Conservation (phyloP, 2,113 vertebrate genomes). For the cattle (Bos taurus) region ARS-UCD2.0 NC_037329.1:76201501-76202000, state of each 20-base stretch:
- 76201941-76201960: background rate
- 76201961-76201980: background rate
- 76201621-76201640: background rate
- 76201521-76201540: conserved; percentile 64
- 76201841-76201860: background rate
- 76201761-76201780: background rate
- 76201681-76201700: conserved; percentile 17
- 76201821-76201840: background rate
- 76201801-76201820: background rate
- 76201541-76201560: conserved; percentile 49
- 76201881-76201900: background rate
- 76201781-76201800: background rate
- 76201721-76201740: background rate
- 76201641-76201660: background rate
- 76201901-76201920: background rate
- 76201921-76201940: background rate
- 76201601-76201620: conserved; percentile 28
- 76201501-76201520: conserved; percentile 63
- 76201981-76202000: background rate
- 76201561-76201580: background rate
- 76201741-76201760: background rate
- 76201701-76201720: conserved; percentile 64
- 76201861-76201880: background rate
- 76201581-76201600: background rate
- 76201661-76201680: background rate